phyloP scores from a whole-genome alignment of 2,888 invertebrate species.

The Xestia sexstrigata region DNA sequence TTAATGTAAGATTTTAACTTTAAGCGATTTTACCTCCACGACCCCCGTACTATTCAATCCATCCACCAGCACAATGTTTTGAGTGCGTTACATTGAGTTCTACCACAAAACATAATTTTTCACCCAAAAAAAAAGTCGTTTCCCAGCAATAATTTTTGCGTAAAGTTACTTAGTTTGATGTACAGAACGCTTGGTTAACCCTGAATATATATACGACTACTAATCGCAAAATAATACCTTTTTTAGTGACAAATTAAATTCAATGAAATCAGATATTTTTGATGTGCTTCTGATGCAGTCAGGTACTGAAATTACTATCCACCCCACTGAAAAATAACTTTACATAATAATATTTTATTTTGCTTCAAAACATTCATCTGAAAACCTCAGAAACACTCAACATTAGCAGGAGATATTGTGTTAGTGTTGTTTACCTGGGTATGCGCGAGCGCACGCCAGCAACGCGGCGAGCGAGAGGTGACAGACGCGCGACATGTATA shows the following conservation, averaged over 20 bases:
- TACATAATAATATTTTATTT: background rate
- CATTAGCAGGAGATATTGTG: background rate
- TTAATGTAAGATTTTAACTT: too few species aligned
- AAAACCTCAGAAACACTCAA: background rate
- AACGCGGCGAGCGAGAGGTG: conserved; percentile 71
- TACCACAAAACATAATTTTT: too few species aligned
- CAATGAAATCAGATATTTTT: background rate
- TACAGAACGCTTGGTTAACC: too few species aligned
- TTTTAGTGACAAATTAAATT: background rate
- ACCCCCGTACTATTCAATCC: too few species aligned
- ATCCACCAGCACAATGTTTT: too few species aligned
- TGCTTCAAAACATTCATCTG: background rate
- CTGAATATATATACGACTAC: too few species aligned
- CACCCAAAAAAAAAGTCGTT: too few species aligned
- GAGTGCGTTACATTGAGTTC: too few species aligned
- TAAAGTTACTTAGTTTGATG: too few species aligned
- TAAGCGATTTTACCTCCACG: too few species aligned
- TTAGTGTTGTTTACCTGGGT: conserved; percentile 73
- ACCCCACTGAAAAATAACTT: background rate
- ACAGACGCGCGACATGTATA: conserved; percentile 1
- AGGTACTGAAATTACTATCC: background rate
- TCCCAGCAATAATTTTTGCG: too few species aligned
- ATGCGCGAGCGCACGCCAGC: conserved; percentile 73
- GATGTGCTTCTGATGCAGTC: background rate
- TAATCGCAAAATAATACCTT: background rate